phyloP scores from a whole-genome alignment of 2,113 vertebrate species.

The Periophthalmus modestus region DNA sequence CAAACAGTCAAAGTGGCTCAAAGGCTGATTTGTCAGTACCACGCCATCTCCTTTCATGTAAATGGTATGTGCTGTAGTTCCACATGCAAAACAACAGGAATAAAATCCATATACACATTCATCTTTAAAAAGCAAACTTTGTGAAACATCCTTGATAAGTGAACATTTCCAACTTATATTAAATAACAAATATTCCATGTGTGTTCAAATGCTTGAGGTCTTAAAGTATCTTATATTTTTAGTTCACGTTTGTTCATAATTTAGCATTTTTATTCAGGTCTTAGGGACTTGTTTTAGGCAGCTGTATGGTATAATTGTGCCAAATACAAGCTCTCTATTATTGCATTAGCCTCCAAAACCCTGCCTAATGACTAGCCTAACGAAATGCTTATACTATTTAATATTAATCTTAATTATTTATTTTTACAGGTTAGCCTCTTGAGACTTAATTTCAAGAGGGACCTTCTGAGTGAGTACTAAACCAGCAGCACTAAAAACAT shows the following conservation, averaged over 20 bases:
- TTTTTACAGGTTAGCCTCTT: no score
- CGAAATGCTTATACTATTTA: not conserved
- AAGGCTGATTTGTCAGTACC: slow-evolving; percentile 24
- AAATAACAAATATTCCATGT: not conserved
- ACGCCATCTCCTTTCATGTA: slow-evolving; percentile 43
- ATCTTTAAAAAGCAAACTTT: not conserved
- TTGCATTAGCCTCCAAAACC: no score
- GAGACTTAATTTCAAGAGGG: no score
- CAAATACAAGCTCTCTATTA: no score
- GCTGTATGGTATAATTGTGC: not conserved
- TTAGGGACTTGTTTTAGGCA: not conserved
- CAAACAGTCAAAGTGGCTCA: slow-evolving; percentile 19
- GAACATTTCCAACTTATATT: not conserved
- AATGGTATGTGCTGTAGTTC: slow-evolving; percentile 30
- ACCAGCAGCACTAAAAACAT: not conserved
- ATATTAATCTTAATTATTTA: no score
- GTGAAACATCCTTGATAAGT: not conserved
- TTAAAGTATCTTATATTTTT: no score
- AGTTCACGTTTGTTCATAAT: not conserved
- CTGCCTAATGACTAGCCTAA: no score
- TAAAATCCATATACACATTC: not conserved
- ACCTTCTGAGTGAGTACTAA: not conserved
- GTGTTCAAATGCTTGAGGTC: no score
- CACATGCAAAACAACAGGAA: slow-evolving; percentile 47
- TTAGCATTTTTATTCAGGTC: not conserved